A percentile compares a stretch with the other conserved stretches of the same genome.
Conservation (phyloP, 1,140 invertebrate genomes). For the Papilio aristodemus region DNA sequence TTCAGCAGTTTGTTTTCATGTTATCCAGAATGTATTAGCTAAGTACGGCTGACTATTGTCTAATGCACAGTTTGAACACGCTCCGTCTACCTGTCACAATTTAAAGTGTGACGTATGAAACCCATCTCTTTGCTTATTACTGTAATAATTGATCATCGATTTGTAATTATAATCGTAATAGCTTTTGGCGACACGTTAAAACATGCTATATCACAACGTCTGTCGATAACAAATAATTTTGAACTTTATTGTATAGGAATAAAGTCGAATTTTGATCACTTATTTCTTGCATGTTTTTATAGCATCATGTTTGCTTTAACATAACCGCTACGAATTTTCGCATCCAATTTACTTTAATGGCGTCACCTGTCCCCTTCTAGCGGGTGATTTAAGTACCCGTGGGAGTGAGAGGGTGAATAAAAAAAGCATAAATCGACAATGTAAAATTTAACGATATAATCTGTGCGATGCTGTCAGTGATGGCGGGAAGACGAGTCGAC, state of each 20-base stretch:
- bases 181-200: conserved; percentile 33
- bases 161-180: conserved; percentile 29
- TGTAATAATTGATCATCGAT: conserved; percentile 25
- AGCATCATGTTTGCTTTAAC: conserved; percentile 59
- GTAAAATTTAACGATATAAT: conserved; percentile 72
- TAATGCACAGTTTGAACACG: no score
- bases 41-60: no score
- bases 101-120: not conserved
- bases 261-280: conserved; percentile 4
- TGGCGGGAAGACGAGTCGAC: conserved; percentile 38
- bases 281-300: conserved; percentile 38
- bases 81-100: not conserved
- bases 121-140: conserved; percentile 1
- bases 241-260: not conserved
- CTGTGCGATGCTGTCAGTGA: conserved; percentile 39
- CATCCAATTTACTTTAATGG: conserved; percentile 53
- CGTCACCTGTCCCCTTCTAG: conserved; percentile 39
- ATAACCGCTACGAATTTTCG: conserved; percentile 58
- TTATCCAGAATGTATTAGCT: no score
- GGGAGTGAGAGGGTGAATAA: conserved; percentile 41
- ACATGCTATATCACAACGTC: conserved; percentile 9
- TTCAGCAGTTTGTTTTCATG: no score
- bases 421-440: conserved; percentile 54
- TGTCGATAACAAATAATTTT: not conserved
- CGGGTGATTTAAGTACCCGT: conserved; percentile 1